Conservation (phyloP, 2,113 vertebrate species). For the Danio rerio region DNA sequence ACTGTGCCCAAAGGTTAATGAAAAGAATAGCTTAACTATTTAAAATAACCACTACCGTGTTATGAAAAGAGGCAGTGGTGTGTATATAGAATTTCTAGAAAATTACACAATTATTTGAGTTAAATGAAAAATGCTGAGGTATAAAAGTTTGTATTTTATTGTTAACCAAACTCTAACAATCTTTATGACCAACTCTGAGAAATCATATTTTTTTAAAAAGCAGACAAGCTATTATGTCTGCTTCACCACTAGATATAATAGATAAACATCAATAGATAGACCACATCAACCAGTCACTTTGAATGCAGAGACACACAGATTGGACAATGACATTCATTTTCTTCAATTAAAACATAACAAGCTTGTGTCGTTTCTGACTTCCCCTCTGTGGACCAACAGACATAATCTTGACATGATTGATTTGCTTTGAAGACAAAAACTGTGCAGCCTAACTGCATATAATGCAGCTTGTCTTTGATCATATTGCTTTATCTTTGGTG, state of each 20-base stretch:
- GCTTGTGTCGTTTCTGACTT: constrained; percentile 61
- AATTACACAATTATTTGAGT: too few species aligned
- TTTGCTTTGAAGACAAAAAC: constrained; percentile 60
- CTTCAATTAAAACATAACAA: constrained; percentile 76
- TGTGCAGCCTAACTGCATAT: constrained; percentile 66
- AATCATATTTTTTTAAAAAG: too few species aligned
- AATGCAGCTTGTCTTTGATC: constrained; percentile 77
- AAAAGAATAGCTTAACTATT: too few species aligned
- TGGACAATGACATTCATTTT: constrained; percentile 75
- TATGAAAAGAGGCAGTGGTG: too few species aligned
- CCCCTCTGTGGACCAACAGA: constrained; percentile 28
- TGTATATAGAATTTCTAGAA: too few species aligned
- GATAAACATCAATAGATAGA: constrained; percentile 62
- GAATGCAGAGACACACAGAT: constrained; percentile 73
- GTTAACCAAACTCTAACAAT: too few species aligned
- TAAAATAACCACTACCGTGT: too few species aligned
- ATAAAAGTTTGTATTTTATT: too few species aligned
- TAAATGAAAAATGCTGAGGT: too few species aligned
- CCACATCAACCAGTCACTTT: constrained; percentile 75
- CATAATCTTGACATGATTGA: constrained; percentile 58
- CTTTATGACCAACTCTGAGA: too few species aligned
- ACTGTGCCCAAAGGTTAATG: too few species aligned
- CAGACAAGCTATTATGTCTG: constrained; percentile 49
- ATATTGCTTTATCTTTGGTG: constrained; percentile 65
- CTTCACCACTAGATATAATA: constrained; percentile 72